Evolutionary conservation across 2,797 vertebrate species (phyloP), one percentile per base, ranked within the genome.

Genomic region (Psittacula echo): DNA sequence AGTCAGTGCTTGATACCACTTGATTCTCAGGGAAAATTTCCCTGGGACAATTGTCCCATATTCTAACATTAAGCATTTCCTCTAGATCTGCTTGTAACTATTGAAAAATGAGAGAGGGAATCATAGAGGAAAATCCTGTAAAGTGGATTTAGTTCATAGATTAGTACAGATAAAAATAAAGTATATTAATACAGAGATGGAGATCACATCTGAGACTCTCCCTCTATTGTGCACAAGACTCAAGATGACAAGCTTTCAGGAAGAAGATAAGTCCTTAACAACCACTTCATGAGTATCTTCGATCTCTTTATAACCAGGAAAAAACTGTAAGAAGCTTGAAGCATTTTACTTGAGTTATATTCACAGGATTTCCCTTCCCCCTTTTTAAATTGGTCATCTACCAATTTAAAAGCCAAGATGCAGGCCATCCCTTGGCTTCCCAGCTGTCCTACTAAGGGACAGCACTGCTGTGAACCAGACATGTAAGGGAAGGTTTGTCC

Each of bases 201-300:
- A 87, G 77, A 85, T 74, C 75, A 48, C 70, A 48, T 93, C 81
- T 17, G 44, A 92, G 54, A 81, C 5, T 3, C 84, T 61, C 53
- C 27, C 13, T 56, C 70, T 60, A 75, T 77, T 92, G 81, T 85
- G 70, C 82, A 60, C 21, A 73, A 91, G 86, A 87, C 62, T 85
- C 67, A 68, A 85, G 58, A 94, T 87, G 74, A 95, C 81, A 92
- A 89, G 91, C 74, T 96, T 95, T 85, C 72, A 71, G 77, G 56
- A 74, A 77, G 81, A 64, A 70, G 48, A 58, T 44, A 81, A 51
- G 41, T 76, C 77, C 58, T 94, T 92, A 95, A 94, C 86, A 91
- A 94, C 83, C 65, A 81, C 67, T 88, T 94, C 65, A 93, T 50
- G 5, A 94, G 39, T 93, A 74, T 48, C 71, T 93, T 10, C 0